Evolutionary conservation across 1,140 invertebrate species (phyloP), one percentile per base, ranked within the genome.

Genomic region (Listronotus bonariensis): DNA sequence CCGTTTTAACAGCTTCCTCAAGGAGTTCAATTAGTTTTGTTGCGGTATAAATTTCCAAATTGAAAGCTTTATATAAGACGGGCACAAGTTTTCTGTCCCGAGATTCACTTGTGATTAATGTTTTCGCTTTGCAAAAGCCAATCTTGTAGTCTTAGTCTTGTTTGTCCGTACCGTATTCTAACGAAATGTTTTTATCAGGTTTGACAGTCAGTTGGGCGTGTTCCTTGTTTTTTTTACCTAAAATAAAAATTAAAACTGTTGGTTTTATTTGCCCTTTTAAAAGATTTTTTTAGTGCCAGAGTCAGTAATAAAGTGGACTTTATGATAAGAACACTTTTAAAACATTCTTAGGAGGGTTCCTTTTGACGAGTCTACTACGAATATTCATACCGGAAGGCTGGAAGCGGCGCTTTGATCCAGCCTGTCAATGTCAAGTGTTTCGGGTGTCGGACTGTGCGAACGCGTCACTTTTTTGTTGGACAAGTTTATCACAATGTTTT

Each of bases 61-160:
- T 66, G 64, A 66, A 66, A 66, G 64, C 64, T 59, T 65, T 66
- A 58, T 66, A 60, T 66, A 66, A 66, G 64, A 60, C 64, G 64
- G 54, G 55, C 64, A 57, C 62, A 66, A 66, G 64, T 66, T 66
- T 66, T 66, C 56, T 53, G 64, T 60, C 41, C 45, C 38, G 64
- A 54, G 64, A 59, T 60, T 60, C 64, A 55, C 55, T 60, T 54
- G 64, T 66, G 64, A 66, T 66, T 66, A 66, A 66, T 66, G 64
- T 43, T 40, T 54, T 51, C 57, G 52, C 64, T 66, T 60, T 59
- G 59, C 32, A 42, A 66, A 66, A 66, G 56, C 64, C 64, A 66
- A 66, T 57, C 55, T 66, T 49, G 51, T 55, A 65, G 62, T 65
- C 54, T 57, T 57, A 43, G 62, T 42, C 49, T 42, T 45, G 48